phyloP scores from a whole-genome alignment of 1,140 invertebrate species.

The Solenopsis fugax region DNA sequence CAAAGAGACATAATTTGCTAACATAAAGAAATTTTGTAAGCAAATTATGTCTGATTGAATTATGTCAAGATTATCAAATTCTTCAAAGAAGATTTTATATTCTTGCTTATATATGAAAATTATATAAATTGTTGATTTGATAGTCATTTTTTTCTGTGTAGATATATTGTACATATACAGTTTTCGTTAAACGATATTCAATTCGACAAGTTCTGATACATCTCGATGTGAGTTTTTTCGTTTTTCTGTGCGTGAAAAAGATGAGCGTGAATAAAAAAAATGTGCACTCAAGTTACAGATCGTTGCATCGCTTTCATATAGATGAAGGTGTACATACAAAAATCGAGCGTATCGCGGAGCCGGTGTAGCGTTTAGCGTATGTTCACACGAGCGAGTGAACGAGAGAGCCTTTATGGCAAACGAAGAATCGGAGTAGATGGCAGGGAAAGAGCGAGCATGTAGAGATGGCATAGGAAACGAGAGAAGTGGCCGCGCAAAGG shows the following conservation, averaged over 20 bases:
- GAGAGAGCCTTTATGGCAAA: conserved; percentile 71
- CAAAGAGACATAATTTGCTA: no score
- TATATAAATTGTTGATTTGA: no score
- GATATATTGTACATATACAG: no score
- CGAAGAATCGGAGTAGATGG: conserved; percentile 67
- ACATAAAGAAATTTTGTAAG: no score
- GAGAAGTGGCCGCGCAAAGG: conserved; percentile 27
- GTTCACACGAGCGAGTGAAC: conserved; percentile 41
- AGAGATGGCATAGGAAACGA: conserved; percentile 52
- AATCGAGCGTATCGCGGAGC: conserved; percentile 63
- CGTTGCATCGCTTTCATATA: conserved; percentile 66
- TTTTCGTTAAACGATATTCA: background rate
- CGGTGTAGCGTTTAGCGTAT: conserved; percentile 73
- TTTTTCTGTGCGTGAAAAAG: conserved; percentile 63
- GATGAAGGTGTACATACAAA: conserved; percentile 63
- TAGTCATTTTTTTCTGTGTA: no score
- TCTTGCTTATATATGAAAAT: no score
- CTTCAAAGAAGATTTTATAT: no score
- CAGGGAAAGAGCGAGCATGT: conserved; percentile 49
- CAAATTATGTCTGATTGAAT: no score
- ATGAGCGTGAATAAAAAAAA: conserved; percentile 11
- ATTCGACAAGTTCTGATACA: conserved; percentile 52
- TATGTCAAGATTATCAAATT: no score
- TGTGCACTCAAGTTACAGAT: conserved; percentile 52
- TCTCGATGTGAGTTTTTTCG: conserved; percentile 67